These are phyloP conservation scores for Conus betulinus DNA, from an alignment of 1,140 invertebrate species.

Conservation along the genomic window DNA sequence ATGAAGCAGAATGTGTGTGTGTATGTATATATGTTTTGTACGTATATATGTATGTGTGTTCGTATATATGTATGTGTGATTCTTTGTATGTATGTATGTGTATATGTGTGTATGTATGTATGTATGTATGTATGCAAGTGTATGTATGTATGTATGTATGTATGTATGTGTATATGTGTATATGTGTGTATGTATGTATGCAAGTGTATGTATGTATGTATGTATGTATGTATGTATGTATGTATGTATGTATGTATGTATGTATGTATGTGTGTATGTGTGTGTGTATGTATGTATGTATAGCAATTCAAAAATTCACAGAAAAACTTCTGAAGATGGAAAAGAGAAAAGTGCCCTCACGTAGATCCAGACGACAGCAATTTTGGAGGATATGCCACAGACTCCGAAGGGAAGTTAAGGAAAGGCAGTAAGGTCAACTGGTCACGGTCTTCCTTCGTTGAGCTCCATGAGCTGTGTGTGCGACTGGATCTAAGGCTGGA, in stretches of 20 bases:
- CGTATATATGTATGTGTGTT: not conserved
- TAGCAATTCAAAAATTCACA: too few species aligned
- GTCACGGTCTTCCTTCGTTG: too few species aligned
- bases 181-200: not conserved
- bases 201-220: not conserved
- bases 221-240: not conserved
- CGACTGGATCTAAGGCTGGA: too few species aligned
- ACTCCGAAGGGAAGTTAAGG: too few species aligned
- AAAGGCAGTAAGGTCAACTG: too few species aligned
- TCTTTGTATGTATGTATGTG: not conserved
- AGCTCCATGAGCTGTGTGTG: too few species aligned
- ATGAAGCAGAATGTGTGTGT: not conserved
- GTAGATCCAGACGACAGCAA: too few species aligned
- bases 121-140: not conserved
- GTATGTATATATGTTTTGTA: not conserved
- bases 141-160: not conserved
- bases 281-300: not conserved
- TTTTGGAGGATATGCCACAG: too few species aligned
- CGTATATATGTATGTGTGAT: not conserved
- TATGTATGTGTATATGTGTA: not conserved
- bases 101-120: constrained; percentile 20
- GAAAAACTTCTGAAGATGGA: too few species aligned
- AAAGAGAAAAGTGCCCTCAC: too few species aligned
- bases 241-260: not conserved
- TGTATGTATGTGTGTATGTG: not conserved